These are phyloP conservation scores for Numenius phaeopus DNA, from an alignment of 2,797 vertebrate species.

Conservation along the genomic window DNA sequence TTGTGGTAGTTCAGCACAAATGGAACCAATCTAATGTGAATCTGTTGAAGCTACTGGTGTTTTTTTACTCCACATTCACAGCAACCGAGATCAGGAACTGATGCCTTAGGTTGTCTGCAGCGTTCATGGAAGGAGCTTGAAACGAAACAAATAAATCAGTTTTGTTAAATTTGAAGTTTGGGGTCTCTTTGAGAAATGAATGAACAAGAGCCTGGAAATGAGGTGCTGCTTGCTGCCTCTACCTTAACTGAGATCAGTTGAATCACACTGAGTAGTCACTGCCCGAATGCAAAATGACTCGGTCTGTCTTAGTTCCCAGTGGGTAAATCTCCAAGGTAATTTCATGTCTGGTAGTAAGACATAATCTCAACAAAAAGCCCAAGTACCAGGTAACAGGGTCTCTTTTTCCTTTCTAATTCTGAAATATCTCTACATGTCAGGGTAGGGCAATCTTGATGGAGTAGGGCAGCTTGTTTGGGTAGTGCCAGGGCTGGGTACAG, in stretches of 20 bases:
- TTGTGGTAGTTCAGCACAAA: slow-evolving; percentile 18
- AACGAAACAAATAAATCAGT: not conserved
- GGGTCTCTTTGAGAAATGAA: not conserved
- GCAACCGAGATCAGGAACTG: not conserved
- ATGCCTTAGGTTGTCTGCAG: not conserved
- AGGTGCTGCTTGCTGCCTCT: not conserved
- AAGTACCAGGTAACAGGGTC: not conserved
- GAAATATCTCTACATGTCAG: not conserved
- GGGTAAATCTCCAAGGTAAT: not conserved
- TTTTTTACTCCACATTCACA: not conserved
- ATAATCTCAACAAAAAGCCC: not conserved
- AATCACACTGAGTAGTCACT: not conserved
- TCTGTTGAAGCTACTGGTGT: not conserved
- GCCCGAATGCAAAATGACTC: not conserved
- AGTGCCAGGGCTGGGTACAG: not conserved
- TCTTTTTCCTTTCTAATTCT: not conserved
- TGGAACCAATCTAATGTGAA: slow-evolving; percentile 8
- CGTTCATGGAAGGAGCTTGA: not conserved
- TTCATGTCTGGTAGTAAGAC: not conserved
- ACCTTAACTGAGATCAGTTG: not conserved
- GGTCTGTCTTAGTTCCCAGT: not conserved
- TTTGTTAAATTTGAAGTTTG: not conserved
- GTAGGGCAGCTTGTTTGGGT: not conserved
- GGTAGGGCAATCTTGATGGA: not conserved
- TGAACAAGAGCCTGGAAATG: not conserved